Base-by-base conservation (phyloP, 2,797 vertebrate genomes). In the Anabas testudineus region DNA sequence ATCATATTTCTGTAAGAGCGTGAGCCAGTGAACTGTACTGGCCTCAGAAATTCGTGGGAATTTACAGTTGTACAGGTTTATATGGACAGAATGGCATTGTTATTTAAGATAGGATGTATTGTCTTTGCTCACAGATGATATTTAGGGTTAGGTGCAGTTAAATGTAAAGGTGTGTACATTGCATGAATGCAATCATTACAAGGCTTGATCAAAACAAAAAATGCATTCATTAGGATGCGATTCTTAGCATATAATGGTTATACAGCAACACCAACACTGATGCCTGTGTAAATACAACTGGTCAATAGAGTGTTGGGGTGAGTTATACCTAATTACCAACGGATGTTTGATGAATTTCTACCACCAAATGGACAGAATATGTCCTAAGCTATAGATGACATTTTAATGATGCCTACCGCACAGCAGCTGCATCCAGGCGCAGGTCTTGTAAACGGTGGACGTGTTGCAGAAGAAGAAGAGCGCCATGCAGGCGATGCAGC, bases 391-490 rank as follows among this genome's bases (percentile, higher is more conserved):
- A 2, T 6, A 14, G 16, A 18, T 18, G 58, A 22, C 1, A 26
- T 16, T 4, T 6, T 5, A 9, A 22, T 26, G 24, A 28, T 10
- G n/a, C 89, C 87, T 95, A 97, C 97, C 97, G 94, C 97, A 97
- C 92, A 97, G 93, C 82, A 98, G 96, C 95, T 98, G 97, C 97
- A 98, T 98, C 97, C 97, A 98, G 87, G 97, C 97, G 90, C 97
- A 98, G 90, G 96, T 98, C 96, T 98, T 98, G 95, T 98, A 98
- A 90, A 98, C 97, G 53, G 97, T 97, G 91, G 96, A 96, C 54
- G 96, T 97, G 95, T 98, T 98, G 95, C 97, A 98, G 96, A 98
- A 97, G 94, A 98, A 98, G 95, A 98, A 98, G 58, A 98, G 96
- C 75, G 95, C 93, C 90, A 98, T 98, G 94, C 96, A 98, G 80